These are phyloP conservation scores for Phasia obesa DNA, from an alignment of 2,888 invertebrate species.

Conservation along the genomic window DNA sequence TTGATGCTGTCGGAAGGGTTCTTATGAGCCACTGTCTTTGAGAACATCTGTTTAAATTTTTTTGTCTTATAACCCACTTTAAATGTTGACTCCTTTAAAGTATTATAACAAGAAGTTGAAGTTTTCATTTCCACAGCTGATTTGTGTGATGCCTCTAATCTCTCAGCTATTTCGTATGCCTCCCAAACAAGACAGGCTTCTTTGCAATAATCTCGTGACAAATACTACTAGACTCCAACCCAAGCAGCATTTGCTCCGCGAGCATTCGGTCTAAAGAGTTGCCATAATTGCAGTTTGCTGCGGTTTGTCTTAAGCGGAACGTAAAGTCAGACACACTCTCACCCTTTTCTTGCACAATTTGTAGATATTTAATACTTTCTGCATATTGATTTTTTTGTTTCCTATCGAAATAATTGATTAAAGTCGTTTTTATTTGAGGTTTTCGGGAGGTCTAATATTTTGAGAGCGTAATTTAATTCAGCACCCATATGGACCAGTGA, in stretches of 20 bases:
- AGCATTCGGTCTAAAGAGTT: conserved; percentile 65
- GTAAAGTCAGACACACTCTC: conserved; percentile 14
- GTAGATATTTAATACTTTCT: conserved; percentile 23
- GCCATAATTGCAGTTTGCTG: conserved; percentile 28
- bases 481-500: too few species aligned
- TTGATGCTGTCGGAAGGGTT: not conserved
- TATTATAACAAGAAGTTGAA: not conserved
- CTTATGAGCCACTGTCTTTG: not conserved
- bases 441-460: not conserved
- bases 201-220: conserved; percentile 66
- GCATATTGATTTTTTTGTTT: conserved; percentile 40
- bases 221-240: conserved; percentile 56
- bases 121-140: not conserved
- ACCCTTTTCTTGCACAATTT: not conserved
- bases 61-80: conserved; percentile 28
- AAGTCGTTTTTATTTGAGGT: not conserved
- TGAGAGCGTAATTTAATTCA: conserved; percentile 24
- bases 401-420: conserved; percentile 23
- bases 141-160: conserved; percentile 22
- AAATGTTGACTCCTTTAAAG: conserved; percentile 13
- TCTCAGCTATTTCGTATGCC: conserved; percentile 2
- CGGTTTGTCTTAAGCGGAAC: conserved; percentile 28
- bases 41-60: too few species aligned
- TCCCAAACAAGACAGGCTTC: conserved; percentile 1
- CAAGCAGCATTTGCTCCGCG: conserved; percentile 64